A percentile compares a stretch with the other conserved stretches of the same genome.
phyloP scores from a whole-genome alignment of 1,140 invertebrate genomes.

The Halictus rubicundus region DNA sequence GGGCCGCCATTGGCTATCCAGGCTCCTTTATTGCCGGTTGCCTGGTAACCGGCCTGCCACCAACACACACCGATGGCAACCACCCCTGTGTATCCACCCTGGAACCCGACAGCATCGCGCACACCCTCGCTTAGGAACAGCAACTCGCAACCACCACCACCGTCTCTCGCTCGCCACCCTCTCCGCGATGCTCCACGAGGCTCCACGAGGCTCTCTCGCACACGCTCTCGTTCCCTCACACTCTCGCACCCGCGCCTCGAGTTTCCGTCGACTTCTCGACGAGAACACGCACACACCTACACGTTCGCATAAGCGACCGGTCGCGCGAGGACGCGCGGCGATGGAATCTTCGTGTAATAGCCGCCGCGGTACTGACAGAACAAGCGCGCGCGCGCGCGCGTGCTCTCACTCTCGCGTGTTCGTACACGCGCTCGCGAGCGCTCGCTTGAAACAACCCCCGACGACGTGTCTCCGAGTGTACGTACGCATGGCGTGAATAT shows the following conservation, averaged over 20 bases:
- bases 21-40: constrained; percentile 79
- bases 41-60: constrained; percentile 76
- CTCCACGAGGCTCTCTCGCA: background rate
- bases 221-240: background rate
- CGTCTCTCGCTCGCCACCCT: constrained; percentile 52
- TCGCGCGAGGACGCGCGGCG: constrained; percentile 10
- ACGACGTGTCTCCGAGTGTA: constrained; percentile 5
- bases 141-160: constrained; percentile 61
- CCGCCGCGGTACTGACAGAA: background rate
- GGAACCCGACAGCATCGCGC: constrained; percentile 50
- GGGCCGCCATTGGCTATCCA: constrained; percentile 79
- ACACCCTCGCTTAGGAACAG: constrained; percentile 59
- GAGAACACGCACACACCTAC: background rate
- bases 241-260: background rate
- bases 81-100: constrained; percentile 53
- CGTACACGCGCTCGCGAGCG: background rate
- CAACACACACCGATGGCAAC: constrained; percentile 67
- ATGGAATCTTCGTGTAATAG: constrained; percentile 44
- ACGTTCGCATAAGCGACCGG: background rate
- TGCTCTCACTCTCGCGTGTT: too few relatives aligned
- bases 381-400: background rate
- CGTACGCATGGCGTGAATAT: constrained; percentile 53
- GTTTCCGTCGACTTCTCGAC: background rate
- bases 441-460: constrained; percentile 21
- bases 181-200: constrained; percentile 19